Evolutionary conservation across 2,888 invertebrate species (phyloP), one percentile per base, ranked within the genome.

Genomic region (Cephus nigrinus): DNA sequence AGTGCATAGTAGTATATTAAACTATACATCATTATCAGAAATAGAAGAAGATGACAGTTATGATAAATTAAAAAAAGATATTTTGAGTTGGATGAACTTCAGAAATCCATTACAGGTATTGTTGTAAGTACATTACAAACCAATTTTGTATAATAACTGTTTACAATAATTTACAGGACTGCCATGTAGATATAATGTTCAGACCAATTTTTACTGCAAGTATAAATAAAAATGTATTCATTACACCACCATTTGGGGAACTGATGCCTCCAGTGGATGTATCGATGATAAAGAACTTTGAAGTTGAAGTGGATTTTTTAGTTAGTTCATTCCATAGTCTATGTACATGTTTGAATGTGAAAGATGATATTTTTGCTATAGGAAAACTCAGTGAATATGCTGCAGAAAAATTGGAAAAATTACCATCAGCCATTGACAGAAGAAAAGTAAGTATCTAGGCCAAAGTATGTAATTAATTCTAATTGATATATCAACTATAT

Each of bases 331-430:
- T 80, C 15, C 78, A 78, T 34, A 74, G 73, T 72, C 68, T 78
- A 73, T 91, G 90, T 80, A 93, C 94, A 40, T 93, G 93, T 30
- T 92, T 95, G 90, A 93, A 94, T 82, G 92, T 94, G 11, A 93
- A 93, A 80, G 95, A 95, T 84, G 95, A 95, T 86, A 92, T 95
- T 34, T 95, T 93, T 85, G 94, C 93, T 75, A 90, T 95, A 85
- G 96, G 96, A 4, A 92, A 93, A 36, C 93, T 93, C 73, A 95
- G 95, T 86, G 93, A 94, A 23, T 91, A 94, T 71, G 87, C 95
- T 33, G 94, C 94, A 79, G 93, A 93, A 23, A 93, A 94, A 69
- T 88, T 95, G 81, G 94, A 94, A 83, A 78, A 80, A 77, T 85
- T 88, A 89, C 90, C 84, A 89, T 91, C 71, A 85, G 82, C 55